These are phyloP conservation scores for Norana najaformis DNA, from an alignment of 2,888 invertebrate species.

Conservation along the genomic window DNA sequence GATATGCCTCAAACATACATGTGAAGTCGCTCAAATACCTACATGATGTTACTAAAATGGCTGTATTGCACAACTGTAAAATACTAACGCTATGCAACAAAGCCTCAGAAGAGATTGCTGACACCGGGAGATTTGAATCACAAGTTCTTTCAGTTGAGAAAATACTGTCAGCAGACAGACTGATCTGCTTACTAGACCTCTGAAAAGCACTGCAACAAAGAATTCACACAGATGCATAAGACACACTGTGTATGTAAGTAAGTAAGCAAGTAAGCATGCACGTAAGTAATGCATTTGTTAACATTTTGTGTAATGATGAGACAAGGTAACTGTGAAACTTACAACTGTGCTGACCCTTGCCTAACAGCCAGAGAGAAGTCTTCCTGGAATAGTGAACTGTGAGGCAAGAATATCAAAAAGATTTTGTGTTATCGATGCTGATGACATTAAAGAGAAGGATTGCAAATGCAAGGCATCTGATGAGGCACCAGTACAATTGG, in stretches of 20 bases:
- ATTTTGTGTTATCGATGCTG: no score
- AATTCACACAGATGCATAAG: neutral
- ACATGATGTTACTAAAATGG: neutral
- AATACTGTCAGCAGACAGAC: conserved; percentile 27
- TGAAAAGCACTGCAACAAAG: neutral
- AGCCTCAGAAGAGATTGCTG: neutral
- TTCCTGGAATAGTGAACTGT: neutral
- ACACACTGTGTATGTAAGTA: neutral
- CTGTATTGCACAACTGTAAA: neutral
- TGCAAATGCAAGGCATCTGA: no score
- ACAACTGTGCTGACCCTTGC: neutral
- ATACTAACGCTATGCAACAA: neutral
- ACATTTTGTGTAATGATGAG: neutral
- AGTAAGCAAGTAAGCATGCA: no score
- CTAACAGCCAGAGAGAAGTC: neutral
- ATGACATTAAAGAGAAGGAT: no score
- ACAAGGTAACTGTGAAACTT: neutral
- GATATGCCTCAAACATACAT: neutral
- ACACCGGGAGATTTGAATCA: neutral
- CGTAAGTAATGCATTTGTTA: no score
- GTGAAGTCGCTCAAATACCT: neutral
- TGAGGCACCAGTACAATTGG: no score
- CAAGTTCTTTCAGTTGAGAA: neutral
- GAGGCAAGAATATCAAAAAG: no score
- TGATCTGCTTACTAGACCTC: conserved; percentile 24